Evolutionary conservation across 2,113 vertebrate species (phyloP).

Genomic region (Tenebrosternarchus preto): DNA sequence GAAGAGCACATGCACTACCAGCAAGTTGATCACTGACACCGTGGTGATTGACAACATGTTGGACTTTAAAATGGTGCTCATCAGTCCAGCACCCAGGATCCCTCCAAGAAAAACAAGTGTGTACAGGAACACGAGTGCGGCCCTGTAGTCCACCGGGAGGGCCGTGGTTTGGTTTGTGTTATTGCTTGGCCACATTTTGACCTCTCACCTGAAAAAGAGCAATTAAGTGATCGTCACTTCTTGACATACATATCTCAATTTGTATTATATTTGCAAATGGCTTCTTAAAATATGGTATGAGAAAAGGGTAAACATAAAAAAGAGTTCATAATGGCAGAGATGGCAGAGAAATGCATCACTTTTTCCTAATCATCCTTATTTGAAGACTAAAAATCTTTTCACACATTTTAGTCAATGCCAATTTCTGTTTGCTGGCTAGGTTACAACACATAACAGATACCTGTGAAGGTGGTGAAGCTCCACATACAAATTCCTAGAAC

Average conservation of each 20-base stretch:
- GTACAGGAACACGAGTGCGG: slow-evolving; percentile 66
- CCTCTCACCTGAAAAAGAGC: neutral
- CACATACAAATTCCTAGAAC: too few relatives aligned
- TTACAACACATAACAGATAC: too few relatives aligned
- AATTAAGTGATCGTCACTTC: neutral
- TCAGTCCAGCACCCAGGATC: slow-evolving; percentile 62
- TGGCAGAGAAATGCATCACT: too few relatives aligned
- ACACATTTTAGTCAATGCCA: too few relatives aligned
- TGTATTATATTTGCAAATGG: neutral
- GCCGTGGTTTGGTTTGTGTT: neutral
- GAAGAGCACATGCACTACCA: slow-evolving; percentile 76
- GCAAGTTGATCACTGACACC: slow-evolving; percentile 78
- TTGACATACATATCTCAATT: neutral
- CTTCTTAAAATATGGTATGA: neutral
- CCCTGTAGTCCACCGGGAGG: slow-evolving; percentile 5
- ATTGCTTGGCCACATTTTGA: neutral
- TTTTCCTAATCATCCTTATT: too few relatives aligned
- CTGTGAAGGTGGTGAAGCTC: too few relatives aligned
- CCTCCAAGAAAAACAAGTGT: slow-evolving; percentile 68
- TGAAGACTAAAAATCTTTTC: too few relatives aligned
- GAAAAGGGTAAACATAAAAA: neutral
- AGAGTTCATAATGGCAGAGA: neutral
- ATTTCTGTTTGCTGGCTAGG: too few relatives aligned
- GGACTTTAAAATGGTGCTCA: slow-evolving; percentile 75
- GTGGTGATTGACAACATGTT: slow-evolving; percentile 80